Evolutionary conservation across 2,113 vertebrate species (phyloP).

Genomic region (Gymnarchus niloticus): DNA sequence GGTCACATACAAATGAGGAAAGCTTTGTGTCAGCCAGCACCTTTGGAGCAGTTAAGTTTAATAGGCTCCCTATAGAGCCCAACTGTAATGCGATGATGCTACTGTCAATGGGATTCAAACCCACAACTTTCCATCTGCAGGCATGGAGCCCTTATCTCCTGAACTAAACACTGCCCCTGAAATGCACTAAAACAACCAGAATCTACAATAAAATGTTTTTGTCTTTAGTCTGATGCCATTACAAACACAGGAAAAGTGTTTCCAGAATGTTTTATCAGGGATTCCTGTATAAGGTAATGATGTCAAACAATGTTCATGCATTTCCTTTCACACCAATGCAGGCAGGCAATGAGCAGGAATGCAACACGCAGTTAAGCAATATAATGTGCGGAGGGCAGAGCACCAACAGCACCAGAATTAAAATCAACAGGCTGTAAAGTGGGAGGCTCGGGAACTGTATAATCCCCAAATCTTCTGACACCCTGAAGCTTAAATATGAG

Average conservation of each 20-base stretch:
- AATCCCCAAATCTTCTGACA: not conserved
- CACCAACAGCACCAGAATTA: not conserved
- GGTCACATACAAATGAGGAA: not conserved
- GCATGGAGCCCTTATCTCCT: not conserved
- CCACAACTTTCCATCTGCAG: not conserved
- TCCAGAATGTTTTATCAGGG: not conserved
- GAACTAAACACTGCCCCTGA: not conserved
- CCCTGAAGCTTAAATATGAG: not conserved
- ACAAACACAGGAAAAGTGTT: not conserved
- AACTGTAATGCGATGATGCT: too few species aligned
- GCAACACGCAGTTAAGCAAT: not conserved
- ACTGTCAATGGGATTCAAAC: not conserved
- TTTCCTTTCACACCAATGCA: not conserved
- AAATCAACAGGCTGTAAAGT: not conserved
- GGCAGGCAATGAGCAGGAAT: not conserved
- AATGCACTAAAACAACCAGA: not conserved
- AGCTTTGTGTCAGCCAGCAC: too few species aligned
- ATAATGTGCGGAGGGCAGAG: not conserved
- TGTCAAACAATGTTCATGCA: not conserved
- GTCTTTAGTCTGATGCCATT: not conserved
- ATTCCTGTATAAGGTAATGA: not conserved
- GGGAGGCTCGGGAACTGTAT: not conserved
- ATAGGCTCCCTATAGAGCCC: too few species aligned
- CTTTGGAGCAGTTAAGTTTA: too few species aligned
- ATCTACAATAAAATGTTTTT: not conserved